phyloP scores from a whole-genome alignment of 2,888 invertebrate species.

The Scaptodrosophila latifasciaeformis region DNA sequence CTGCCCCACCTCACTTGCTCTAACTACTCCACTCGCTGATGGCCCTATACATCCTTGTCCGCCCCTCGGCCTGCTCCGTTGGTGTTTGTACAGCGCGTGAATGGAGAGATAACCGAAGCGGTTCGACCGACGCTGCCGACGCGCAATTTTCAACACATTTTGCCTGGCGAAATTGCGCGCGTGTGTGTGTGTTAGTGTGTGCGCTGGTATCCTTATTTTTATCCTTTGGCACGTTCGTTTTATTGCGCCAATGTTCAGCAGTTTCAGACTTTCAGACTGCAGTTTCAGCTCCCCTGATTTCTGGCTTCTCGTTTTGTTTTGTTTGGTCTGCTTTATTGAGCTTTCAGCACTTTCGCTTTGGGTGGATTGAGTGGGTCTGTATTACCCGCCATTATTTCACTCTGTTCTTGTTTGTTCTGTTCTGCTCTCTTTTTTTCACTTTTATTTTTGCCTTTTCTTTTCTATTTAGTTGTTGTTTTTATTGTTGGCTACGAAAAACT shows the following conservation, averaged over 20 bases:
- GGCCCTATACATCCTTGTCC: too few species aligned
- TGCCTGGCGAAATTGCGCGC: slow-evolving; percentile 34
- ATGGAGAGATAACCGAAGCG: slow-evolving; percentile 68
- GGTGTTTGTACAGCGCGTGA: slow-evolving; percentile 29
- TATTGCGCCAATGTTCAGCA: slow-evolving; percentile 53
- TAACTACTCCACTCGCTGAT: neutral
- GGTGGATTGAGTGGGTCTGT: slow-evolving; percentile 20
- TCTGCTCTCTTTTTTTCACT: neutral
- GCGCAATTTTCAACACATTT: slow-evolving; percentile 69
- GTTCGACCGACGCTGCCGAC: slow-evolving; percentile 39
- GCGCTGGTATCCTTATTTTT: neutral
- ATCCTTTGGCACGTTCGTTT: slow-evolving; percentile 51
- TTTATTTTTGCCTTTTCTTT: slow-evolving; percentile 15
- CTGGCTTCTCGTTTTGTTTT: slow-evolving; percentile 21
- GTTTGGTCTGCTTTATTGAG: slow-evolving; percentile 64
- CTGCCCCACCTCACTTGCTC: slow-evolving; percentile 2
- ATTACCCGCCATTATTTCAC: too few species aligned
- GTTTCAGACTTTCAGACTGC: slow-evolving; percentile 23
- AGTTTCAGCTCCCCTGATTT: slow-evolving; percentile 20
- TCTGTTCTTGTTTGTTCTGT: neutral
- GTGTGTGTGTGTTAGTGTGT: neutral
- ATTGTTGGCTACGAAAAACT: slow-evolving; percentile 34
- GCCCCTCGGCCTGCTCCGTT: slow-evolving; percentile 15
- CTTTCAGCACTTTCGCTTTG: slow-evolving; percentile 63
- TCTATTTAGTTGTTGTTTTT: slow-evolving; percentile 17